Evolutionary conservation across 2,888 invertebrate genomes (phyloP).

Genomic region (Platycheirus rosarum): DNA sequence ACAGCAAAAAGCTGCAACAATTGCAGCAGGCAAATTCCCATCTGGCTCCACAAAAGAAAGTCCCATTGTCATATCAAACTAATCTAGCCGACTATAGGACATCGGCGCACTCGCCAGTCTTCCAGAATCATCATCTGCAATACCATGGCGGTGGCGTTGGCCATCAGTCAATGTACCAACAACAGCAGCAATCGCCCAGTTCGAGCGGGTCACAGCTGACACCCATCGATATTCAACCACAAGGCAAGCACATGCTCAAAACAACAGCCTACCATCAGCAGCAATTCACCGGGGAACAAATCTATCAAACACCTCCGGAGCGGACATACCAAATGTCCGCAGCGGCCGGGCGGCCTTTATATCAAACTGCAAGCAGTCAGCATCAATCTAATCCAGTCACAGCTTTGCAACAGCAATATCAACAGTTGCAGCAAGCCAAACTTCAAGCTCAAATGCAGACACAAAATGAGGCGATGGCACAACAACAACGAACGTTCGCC

Average conservation of each 20-base stretch:
- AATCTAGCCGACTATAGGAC: slow-evolving; percentile 83
- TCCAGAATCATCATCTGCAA: slow-evolving; percentile 77
- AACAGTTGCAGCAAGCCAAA: slow-evolving; percentile 87
- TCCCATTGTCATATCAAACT: slow-evolving; percentile 83
- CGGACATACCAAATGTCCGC: slow-evolving; percentile 83
- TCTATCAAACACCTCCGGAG: slow-evolving; percentile 83
- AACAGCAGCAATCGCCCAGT: slow-evolving; percentile 77
- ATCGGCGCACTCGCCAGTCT: slow-evolving; percentile 83
- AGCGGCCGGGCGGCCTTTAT: slow-evolving; percentile 77
- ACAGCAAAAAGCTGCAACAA: slow-evolving; percentile 86
- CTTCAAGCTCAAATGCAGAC: slow-evolving; percentile 86
- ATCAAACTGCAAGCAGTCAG: slow-evolving; percentile 76
- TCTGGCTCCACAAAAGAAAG: slow-evolving; percentile 83
- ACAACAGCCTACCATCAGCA: slow-evolving; percentile 84
- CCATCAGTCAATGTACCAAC: slow-evolving; percentile 46
- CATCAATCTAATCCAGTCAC: slow-evolving; percentile 79
- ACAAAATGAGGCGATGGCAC: slow-evolving; percentile 86
- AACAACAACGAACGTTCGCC: slow-evolving; percentile 87
- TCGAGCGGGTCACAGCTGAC: slow-evolving; percentile 79
- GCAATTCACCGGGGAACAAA: slow-evolving; percentile 81
- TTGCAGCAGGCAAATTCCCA: slow-evolving; percentile 81
- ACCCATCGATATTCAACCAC: slow-evolving; percentile 81
- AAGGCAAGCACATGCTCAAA: slow-evolving; percentile 78
- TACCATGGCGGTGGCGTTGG: slow-evolving; percentile 62
- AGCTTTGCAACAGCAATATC: slow-evolving; percentile 84